Evolutionary conservation across 2,888 invertebrate species (phyloP).

Genomic region (Glyphotaelius pellucidus): DNA sequence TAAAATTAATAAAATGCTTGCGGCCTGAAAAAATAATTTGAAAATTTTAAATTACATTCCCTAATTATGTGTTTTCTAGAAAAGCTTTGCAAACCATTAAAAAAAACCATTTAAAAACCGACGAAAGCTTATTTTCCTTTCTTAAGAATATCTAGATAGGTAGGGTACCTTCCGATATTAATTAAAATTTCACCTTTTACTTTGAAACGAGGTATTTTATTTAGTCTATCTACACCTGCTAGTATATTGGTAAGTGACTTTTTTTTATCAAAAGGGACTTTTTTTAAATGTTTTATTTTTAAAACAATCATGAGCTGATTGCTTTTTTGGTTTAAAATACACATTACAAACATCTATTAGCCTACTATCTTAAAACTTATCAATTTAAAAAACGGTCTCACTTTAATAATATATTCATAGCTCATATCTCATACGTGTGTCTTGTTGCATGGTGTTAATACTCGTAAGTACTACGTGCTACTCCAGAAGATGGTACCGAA

Average conservation of each 20-base stretch:
- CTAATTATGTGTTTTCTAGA: background rate
- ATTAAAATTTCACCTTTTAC: background rate
- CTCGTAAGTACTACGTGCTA: background rate
- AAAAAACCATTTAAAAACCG: background rate
- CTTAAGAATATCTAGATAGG: background rate
- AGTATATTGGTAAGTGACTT: background rate
- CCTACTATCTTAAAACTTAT: background rate
- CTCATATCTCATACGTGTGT: background rate
- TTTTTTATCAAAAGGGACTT: background rate
- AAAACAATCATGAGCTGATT: background rate
- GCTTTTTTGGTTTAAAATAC: background rate
- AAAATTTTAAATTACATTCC: background rate
- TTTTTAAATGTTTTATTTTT: background rate
- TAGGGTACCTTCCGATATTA: no score
- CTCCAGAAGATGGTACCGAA: background rate
- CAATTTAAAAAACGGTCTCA: background rate
- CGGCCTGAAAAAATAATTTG: background rate
- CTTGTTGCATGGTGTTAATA: background rate
- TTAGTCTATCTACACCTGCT: background rate
- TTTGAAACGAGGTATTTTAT: background rate
- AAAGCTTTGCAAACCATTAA: background rate
- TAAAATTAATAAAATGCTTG: no score
- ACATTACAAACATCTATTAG: background rate
- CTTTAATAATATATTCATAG: background rate
- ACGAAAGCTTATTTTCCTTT: background rate